Percentiles rank a stretch among this genome's conserved stretches.
Conservation (phyloP, 2,888 invertebrate genomes). For the Rhabditophanes sp. region DNA sequence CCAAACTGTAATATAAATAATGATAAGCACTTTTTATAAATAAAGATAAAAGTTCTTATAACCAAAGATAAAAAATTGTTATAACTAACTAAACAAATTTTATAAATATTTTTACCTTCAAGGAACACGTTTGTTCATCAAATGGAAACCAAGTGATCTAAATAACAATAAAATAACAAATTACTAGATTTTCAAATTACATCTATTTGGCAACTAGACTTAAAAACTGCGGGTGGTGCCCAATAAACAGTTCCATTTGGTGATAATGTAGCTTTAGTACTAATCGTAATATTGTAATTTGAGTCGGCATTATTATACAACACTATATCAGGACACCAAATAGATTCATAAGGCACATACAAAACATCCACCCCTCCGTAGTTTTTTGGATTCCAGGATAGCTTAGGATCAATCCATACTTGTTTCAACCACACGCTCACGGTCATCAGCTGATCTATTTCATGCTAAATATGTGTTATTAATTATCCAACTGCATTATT, state of each 20-base stretch:
- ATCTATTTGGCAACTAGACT: conserved; percentile 54
- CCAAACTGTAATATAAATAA: conserved; percentile 13
- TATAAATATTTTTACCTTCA: conserved; percentile 19
- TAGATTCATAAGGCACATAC: conserved; percentile 48
- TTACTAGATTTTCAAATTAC: conserved; percentile 18
- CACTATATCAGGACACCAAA: conserved; percentile 43
- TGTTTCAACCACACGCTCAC: conserved; percentile 40
- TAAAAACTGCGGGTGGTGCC: conserved; percentile 90
- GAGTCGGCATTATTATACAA: conserved; percentile 56
- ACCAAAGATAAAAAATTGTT: not conserved
- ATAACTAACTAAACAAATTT: not conserved
- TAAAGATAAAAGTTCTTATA: not conserved
- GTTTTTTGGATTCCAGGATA: conserved; percentile 47
- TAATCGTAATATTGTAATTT: conserved; percentile 73
- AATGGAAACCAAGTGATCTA: conserved; percentile 19
- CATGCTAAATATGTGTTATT: conserved; percentile 24
- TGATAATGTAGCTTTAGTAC: conserved; percentile 72
- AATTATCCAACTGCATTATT: not conserved
- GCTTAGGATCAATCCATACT: conserved; percentile 44
- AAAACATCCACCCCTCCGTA: conserved; percentile 47
- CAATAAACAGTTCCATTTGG: conserved; percentile 25
- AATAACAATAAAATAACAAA: conserved; percentile 5
- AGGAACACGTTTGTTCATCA: conserved; percentile 19
- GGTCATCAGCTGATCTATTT: conserved; percentile 44
- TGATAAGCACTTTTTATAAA: conserved; percentile 3